Conservation (phyloP, 2,113 vertebrate genomes). For the Seriola aureovittata region DNA sequence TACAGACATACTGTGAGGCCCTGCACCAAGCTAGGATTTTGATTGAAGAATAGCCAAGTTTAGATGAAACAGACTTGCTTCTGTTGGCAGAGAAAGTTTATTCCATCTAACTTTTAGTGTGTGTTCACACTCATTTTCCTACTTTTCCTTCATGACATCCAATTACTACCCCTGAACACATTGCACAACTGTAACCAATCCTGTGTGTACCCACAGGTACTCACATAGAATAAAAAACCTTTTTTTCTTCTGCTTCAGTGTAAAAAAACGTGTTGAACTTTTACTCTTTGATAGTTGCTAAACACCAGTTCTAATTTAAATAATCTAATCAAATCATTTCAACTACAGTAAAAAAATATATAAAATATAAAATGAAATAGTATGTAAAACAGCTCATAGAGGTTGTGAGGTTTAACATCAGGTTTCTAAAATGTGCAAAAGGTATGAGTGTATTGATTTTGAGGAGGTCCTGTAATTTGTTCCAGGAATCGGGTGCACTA, state of each 20-base stretch:
- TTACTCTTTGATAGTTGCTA: neutral
- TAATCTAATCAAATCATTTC: neutral
- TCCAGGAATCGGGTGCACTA: neutral
- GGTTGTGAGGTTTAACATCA: too few relatives aligned
- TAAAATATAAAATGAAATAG: too few relatives aligned
- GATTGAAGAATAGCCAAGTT: slow-evolving; percentile 24
- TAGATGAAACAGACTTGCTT: slow-evolving; percentile 15
- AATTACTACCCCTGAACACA: slow-evolving; percentile 29
- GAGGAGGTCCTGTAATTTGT: neutral
- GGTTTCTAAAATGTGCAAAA: too few relatives aligned
- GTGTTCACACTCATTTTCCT: slow-evolving; percentile 8
- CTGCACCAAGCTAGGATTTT: neutral
- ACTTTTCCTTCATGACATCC: neutral
- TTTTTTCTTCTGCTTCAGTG: neutral
- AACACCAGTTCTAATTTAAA: neutral
- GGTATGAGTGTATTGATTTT: too few relatives aligned
- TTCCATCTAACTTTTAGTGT: neutral
- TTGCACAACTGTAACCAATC: slow-evolving; percentile 3
- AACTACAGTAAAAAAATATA: too few relatives aligned
- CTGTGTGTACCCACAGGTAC: neutral
- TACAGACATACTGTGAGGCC: neutral
- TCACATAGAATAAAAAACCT: neutral
- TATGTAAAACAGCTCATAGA: too few relatives aligned
- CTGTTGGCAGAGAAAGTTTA: neutral
- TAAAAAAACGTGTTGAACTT: neutral